Evolutionary conservation across 2,888 invertebrate species (phyloP), one percentile per base, ranked within the genome.

Genomic region (Odontocolon sp.): DNA sequence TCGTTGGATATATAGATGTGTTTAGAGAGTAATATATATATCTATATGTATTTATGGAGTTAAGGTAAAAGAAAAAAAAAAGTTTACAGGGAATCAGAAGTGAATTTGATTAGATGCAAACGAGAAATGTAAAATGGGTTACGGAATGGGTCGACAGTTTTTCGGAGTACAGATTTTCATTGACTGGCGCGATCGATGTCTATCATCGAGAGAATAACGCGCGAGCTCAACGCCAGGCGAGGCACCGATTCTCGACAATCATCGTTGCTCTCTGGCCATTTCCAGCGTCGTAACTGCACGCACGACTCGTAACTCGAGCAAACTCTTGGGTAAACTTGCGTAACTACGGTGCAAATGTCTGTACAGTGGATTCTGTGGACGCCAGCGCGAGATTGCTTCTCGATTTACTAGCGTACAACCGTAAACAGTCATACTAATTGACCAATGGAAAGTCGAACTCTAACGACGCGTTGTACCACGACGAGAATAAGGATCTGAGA

Each of bases 381-480:
- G 16, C 18, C 23, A 8, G 38, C 42, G 40, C 38, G 18, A 23
- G 21, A 63, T 40, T 5, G 33, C 59, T 70, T 28, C 50, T 66
- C 69, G 66, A 66, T 69, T 66, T 26, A 52, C 52, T 14, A 23
- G 31, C 21, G 31, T 77, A 74, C 71, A 82, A 59, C 81, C 86
- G 85, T 86, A 85, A 86, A 86, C 71, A 84, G 85, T 81, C 80
- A 52, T 82, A 85, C 86, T 86, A 86, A 86, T 86, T 86, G 86
- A 86, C 83, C 84, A 83, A 86, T 86, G 82, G 85, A 85, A 86
- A 86, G 82, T 82, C 77, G 76, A 83, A 80, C 81, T 80, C 80
- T 78, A 81, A 82, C 83, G 82, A 83, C 80, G 31, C 47, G 59
- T 47, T 73, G 59, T 71, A 64, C 57, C 38, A 71, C 64, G 56